These are phyloP conservation scores for Alligator sinensis DNA, from an alignment of 2,113 vertebrate species.

Conservation along the genomic window DNA sequence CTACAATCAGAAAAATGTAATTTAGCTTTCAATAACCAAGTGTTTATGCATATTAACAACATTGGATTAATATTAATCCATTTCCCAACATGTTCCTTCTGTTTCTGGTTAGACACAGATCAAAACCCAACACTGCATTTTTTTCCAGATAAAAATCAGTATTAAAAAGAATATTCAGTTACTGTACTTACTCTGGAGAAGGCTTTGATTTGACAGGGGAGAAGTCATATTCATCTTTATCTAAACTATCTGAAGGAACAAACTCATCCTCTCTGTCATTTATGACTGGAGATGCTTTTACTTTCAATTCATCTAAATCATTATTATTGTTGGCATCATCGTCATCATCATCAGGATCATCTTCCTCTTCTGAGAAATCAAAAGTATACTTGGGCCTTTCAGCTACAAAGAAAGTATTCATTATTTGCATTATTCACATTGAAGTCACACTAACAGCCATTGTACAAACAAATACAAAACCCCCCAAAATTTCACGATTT, in stretches of 20 bases:
- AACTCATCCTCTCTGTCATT: slow-evolving; percentile 89
- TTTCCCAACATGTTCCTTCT: neutral
- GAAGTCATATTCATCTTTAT: slow-evolving; percentile 88
- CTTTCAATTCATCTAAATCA: slow-evolving; percentile 84
- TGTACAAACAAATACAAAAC: neutral
- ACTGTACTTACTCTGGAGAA: slow-evolving; percentile 80
- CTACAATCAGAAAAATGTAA: neutral
- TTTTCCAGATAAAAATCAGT: neutral
- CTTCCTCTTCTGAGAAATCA: slow-evolving; percentile 97
- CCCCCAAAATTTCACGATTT: neutral
- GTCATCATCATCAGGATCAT: slow-evolving; percentile 85
- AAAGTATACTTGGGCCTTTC: slow-evolving; percentile 98
- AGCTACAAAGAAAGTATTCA: slow-evolving; percentile 74
- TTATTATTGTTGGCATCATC: slow-evolving; percentile 79
- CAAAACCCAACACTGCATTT: neutral
- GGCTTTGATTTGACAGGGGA: slow-evolving; percentile 83
- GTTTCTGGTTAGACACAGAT: neutral
- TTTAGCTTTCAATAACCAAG: neutral
- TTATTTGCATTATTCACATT: neutral
- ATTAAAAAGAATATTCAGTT: neutral
- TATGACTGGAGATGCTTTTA: slow-evolving; percentile 83
- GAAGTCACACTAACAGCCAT: neutral
- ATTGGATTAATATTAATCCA: neutral
- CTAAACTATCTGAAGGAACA: slow-evolving; percentile 79
- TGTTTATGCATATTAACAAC: neutral